phyloP scores from a whole-genome alignment of 2,113 vertebrate genomes.

The Nothocercus julius region DNA sequence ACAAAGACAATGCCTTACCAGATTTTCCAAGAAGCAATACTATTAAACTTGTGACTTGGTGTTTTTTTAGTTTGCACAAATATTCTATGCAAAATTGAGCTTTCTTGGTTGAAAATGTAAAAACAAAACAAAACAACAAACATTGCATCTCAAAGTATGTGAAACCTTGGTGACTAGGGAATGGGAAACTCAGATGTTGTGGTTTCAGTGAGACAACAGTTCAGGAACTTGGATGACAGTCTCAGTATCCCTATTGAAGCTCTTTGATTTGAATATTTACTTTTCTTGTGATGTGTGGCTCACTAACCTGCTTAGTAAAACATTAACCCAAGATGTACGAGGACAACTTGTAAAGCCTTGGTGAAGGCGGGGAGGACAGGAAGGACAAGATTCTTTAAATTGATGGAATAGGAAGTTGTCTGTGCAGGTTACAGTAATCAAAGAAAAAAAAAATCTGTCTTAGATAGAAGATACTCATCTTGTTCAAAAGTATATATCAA shows the following conservation, averaged over 20 bases:
- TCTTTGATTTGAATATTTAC: background rate
- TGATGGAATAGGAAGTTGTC: background rate
- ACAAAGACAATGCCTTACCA: accelerated
- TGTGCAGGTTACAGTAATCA: background rate
- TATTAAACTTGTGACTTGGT: background rate
- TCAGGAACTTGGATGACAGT: background rate
- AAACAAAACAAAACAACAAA: background rate
- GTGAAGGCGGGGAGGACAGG: no score
- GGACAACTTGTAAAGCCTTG: background rate
- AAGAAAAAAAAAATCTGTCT: background rate
- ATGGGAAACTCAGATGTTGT: background rate
- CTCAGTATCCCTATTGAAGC: background rate
- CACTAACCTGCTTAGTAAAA: background rate
- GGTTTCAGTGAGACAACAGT: accelerated
- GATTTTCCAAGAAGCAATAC: background rate
- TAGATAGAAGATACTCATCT: background rate
- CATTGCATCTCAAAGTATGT: accelerated
- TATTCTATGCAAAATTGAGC: background rate
- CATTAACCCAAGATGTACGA: background rate
- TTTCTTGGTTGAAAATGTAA: background rate
- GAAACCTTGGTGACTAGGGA: background rate
- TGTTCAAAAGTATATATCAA: accelerated
- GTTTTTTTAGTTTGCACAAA: background rate
- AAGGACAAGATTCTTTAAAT: background rate
- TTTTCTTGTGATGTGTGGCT: background rate